A percentile compares a stretch with the other conserved stretches of the same genome.
These are phyloP conservation scores for Gymnocypris eckloni DNA, from an alignment of 2,797 vertebrate genomes.

Conservation along the genomic window DNA sequence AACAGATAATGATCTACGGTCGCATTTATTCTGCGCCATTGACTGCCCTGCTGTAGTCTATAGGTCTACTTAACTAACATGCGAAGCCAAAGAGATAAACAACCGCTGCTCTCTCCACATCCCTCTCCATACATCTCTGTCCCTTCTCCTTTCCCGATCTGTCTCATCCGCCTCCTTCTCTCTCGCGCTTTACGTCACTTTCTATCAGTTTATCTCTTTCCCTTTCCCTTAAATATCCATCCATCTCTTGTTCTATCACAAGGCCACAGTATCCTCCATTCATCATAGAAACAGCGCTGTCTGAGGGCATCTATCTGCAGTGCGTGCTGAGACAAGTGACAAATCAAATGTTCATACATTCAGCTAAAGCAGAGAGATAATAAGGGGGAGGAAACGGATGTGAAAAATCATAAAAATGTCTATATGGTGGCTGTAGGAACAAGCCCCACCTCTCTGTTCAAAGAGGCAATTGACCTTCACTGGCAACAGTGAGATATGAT, in stretches of 20 bases:
- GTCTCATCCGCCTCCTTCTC: slow-evolving; percentile 37
- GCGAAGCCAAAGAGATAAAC: slow-evolving; percentile 20
- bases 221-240: slow-evolving; percentile 54
- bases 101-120: slow-evolving; percentile 36
- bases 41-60: slow-evolving; percentile 31
- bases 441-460: not conserved
- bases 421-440: not conserved
- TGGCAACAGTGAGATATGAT: no score
- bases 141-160: slow-evolving; percentile 32
- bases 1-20: slow-evolving; percentile 43
- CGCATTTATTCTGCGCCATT: slow-evolving; percentile 52
- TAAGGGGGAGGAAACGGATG: not conserved
- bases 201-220: slow-evolving; percentile 44
- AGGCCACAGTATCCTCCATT: slow-evolving; percentile 70
- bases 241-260: slow-evolving; percentile 61
- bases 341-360: slow-evolving; percentile 41
- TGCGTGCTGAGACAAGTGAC: slow-evolving; percentile 11
- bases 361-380: slow-evolving; percentile 21
- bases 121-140: slow-evolving; percentile 50
- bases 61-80: slow-evolving; percentile 33
- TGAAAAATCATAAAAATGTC: not conserved
- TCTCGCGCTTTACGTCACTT: slow-evolving; percentile 48
- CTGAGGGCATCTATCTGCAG: slow-evolving; percentile 66
- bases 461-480: not conserved
- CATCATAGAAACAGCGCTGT: slow-evolving; percentile 70